These are phyloP conservation scores for Blera fallax DNA, from an alignment of 2,888 invertebrate species.

Conservation along the genomic window DNA sequence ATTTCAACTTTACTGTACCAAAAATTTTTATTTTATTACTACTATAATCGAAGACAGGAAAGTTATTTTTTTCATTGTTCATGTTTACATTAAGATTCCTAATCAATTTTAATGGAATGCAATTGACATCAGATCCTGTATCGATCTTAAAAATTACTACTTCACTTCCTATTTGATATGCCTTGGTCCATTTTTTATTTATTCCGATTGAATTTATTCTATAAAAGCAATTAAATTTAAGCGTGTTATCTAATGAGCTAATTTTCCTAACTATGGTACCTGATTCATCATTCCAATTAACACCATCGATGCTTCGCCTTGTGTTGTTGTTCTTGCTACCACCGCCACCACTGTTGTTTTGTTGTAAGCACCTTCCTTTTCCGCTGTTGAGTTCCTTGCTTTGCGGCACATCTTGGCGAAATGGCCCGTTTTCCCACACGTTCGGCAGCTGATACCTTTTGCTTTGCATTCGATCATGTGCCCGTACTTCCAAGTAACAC, in stretches of 20 bases:
- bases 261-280: no score
- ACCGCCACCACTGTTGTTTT: background rate
- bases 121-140: slow-evolving; percentile 1
- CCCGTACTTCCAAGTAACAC: slow-evolving; percentile 5
- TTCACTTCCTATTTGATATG: no score
- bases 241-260: background rate
- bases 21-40: slow-evolving; percentile 79
- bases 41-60: slow-evolving; percentile 42
- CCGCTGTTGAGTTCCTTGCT: background rate
- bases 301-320: background rate
- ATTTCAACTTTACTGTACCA: slow-evolving; percentile 76
- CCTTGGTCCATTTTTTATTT: no score
- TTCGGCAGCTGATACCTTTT: slow-evolving; percentile 13
- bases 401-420: slow-evolving; percentile 18
- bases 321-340: slow-evolving; percentile 50
- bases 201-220: no score
- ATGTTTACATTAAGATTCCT: slow-evolving; percentile 36
- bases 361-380: background rate
- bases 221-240: no score
- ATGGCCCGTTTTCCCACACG: slow-evolving; percentile 9
- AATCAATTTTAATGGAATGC: background rate
- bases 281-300: no score
- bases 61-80: slow-evolving; percentile 75
- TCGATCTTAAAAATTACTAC: background rate
- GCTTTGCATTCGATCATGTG: slow-evolving; percentile 26